Conservation (phyloP, 2,797 vertebrate genomes). For the Poeciliopsis turneri region DNA sequence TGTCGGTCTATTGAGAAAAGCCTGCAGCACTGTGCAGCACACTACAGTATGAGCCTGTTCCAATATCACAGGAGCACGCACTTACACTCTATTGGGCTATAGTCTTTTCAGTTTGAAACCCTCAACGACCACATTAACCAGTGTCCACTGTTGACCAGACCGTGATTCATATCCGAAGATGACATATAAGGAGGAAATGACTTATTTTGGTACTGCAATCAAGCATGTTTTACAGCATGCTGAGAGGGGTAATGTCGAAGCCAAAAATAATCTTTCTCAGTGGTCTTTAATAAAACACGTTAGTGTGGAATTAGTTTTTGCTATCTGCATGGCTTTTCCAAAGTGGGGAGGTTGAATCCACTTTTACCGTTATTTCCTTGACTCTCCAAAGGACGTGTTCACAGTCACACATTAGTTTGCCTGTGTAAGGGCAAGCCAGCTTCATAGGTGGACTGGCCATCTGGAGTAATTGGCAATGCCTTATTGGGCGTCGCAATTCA, state of each 20-base stretch:
- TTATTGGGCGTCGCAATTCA: too few species aligned
- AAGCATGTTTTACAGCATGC: background rate
- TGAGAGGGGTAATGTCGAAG: background rate
- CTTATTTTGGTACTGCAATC: background rate
- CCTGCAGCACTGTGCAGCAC: slow-evolving; percentile 50
- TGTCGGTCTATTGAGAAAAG: slow-evolving; percentile 62
- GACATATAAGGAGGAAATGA: background rate
- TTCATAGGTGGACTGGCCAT: background rate
- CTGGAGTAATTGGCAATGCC: background rate
- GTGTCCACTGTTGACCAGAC: background rate
- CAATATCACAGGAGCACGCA: slow-evolving; percentile 16
- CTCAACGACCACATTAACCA: background rate
- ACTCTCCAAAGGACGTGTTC: background rate
- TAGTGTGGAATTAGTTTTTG: background rate
- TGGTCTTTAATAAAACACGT: background rate
- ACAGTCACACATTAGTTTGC: background rate
- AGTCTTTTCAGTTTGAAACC: background rate
- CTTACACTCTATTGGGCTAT: background rate
- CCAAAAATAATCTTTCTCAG: background rate
- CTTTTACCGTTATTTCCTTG: background rate
- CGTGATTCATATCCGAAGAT: background rate
- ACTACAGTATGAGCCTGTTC: slow-evolving; percentile 16
- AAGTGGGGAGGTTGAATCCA: background rate
- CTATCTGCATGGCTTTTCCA: background rate
- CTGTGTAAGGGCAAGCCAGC: background rate